A percentile compares a stretch with the other conserved stretches of the same genome.
These are phyloP conservation scores for Caenorhabditis imperialis DNA, from an alignment of 2,888 invertebrate species.

Conservation along the genomic window DNA sequence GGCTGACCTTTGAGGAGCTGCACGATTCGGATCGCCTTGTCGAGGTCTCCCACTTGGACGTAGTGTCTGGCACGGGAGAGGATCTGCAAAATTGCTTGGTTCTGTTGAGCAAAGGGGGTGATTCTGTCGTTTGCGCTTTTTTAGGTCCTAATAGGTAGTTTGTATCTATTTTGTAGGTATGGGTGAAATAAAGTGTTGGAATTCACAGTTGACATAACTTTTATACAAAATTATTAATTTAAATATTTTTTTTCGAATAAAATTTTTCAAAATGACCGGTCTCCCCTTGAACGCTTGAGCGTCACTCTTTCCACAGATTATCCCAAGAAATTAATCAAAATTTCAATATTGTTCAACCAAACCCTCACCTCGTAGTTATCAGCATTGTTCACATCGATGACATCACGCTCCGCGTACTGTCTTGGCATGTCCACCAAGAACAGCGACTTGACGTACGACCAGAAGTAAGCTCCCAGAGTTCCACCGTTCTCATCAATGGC, in stretches of 20 bases:
- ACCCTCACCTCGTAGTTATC: constrained; percentile 69
- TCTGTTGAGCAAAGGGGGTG: too few relatives aligned
- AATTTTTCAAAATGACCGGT: too few relatives aligned
- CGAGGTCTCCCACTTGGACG: constrained; percentile 87
- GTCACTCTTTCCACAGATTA: too few relatives aligned
- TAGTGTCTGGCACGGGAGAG: constrained; percentile 91
- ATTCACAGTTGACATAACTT: too few relatives aligned
- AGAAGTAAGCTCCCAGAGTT: constrained; percentile 75
- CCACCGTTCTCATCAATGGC: constrained; percentile 90
- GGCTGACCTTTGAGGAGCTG: constrained; percentile 90
- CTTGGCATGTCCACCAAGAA: constrained; percentile 82
- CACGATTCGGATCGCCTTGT: constrained; percentile 85
- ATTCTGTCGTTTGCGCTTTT: background rate
- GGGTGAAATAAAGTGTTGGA: too few relatives aligned
- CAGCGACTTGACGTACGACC: constrained; percentile 87
- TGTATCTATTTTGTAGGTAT: too few relatives aligned
- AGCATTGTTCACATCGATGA: constrained; percentile 83
- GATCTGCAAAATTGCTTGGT: constrained; percentile 84
- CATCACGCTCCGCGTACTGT: constrained; percentile 85
- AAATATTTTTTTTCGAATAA: too few relatives aligned
- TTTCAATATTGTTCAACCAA: background rate
- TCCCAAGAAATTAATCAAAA: background rate
- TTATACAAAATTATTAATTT: too few relatives aligned
- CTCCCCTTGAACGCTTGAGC: too few relatives aligned
- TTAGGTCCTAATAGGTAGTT: too few relatives aligned